Base-by-base conservation (phyloP, 2,888 invertebrate species). In the Leucoma salicis region DNA sequence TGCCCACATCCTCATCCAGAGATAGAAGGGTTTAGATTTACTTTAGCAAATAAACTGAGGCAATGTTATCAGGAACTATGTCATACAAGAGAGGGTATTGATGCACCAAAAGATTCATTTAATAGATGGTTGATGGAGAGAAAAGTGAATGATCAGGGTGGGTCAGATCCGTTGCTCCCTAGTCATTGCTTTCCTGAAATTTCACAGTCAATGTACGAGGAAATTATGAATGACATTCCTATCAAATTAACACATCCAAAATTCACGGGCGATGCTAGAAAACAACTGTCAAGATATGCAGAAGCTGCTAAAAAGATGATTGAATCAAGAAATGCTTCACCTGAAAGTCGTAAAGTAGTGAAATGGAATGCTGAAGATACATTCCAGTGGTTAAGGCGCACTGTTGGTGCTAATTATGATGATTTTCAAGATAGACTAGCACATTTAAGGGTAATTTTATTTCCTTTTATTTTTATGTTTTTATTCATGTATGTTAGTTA, bases 291-390 rank as follows among this genome's bases (percentile, higher is more conserved):
- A 2, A 92, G 94, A 39, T 99, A 98, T 83, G 98, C 98, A 0
- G 98, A 99, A 82, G 98, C 98, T 11, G 98, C 99, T 1, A 98
- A 98, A 74, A 96, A 97, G 81, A 97, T 98, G 90, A 97, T 99
- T 61, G 99, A 98, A 82, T 96, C 97, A 5, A 93, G 98, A 63
- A 96, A 96, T 77, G 95, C 96, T 6, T 95, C 97, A 15, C 93
- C 97, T 0, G 98, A 98, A 75, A 97, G 98, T 71, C 92, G 99
- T 50, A 99, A 99, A 87, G 96, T 98, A 10, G 98, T 99, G 0
- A 99, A 98, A 78, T 99, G 99, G 99, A 98, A 98, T 88, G 98
- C 97, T 0, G 98, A 99, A 72, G 98, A 99, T 66, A 98, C 98
- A 14, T 98, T 99, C 81, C 96, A 96, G 63, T 99, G 98, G 98